These are phyloP conservation scores for Sylvietta virens DNA, from an alignment of 2,113 vertebrate species.

Conservation along the genomic window DNA sequence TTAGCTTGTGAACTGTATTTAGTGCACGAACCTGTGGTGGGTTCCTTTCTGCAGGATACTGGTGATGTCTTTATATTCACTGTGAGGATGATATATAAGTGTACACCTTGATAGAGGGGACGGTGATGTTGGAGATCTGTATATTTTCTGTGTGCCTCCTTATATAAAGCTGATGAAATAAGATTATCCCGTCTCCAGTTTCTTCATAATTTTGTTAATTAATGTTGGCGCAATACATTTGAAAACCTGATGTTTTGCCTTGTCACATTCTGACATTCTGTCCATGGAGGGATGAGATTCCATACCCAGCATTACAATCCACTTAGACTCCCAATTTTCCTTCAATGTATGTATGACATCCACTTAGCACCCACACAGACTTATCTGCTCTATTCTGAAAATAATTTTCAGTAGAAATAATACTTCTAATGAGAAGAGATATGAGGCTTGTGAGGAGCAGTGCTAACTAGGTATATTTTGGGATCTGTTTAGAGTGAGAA, in stretches of 20 bases:
- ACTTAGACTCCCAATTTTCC: background rate
- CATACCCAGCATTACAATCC: background rate
- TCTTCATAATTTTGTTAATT: background rate
- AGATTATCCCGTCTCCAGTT: background rate
- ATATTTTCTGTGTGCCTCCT: background rate
- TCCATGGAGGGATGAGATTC: background rate
- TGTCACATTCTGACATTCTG: background rate
- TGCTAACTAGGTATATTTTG: background rate
- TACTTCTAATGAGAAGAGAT: background rate
- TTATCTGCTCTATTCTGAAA: background rate
- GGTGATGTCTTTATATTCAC: background rate
- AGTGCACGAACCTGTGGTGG: background rate
- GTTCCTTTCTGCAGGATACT: background rate
- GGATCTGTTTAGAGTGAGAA: background rate
- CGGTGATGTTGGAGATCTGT: background rate
- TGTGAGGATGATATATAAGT: background rate
- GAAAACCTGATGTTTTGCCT: background rate
- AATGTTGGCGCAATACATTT: background rate
- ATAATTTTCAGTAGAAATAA: background rate
- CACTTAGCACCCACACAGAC: background rate
- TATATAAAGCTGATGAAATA: background rate
- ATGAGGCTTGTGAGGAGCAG: background rate
- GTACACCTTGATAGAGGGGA: background rate
- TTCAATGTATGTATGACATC: background rate
- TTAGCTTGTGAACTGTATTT: background rate